phyloP scores from a whole-genome alignment of 2,888 invertebrate species.

The Hyles lineata region DNA sequence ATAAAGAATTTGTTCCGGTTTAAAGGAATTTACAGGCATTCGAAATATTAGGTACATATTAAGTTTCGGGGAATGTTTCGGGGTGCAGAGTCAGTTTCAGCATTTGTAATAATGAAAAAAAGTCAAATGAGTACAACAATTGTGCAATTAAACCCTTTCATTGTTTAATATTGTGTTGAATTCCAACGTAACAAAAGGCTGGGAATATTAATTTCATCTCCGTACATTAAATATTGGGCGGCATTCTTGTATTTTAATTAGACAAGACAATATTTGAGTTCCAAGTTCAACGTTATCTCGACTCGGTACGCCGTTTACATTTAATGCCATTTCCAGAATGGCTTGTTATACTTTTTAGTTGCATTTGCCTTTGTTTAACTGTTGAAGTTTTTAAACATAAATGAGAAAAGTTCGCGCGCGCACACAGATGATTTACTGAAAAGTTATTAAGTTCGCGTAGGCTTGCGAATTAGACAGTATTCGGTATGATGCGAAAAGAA shows the following conservation, averaged over 20 bases:
- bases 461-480: slow-evolving; percentile 28
- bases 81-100: too few relatives aligned
- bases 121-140: background rate
- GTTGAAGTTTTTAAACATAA: slow-evolving; percentile 43
- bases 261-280: slow-evolving; percentile 29
- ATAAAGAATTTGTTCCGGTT: too few relatives aligned
- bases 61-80: too few relatives aligned
- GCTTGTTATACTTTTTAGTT: slow-evolving; percentile 44
- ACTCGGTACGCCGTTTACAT: slow-evolving; percentile 23
- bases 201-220: background rate
- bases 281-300: slow-evolving; percentile 3
- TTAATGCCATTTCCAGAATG: slow-evolving; percentile 16
- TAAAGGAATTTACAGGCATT: too few relatives aligned
- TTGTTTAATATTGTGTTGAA: too few relatives aligned
- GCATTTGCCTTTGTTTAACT: slow-evolving; percentile 39
- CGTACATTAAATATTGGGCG: background rate
- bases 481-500: slow-evolving; percentile 13
- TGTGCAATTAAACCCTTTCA: background rate
- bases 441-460: slow-evolving; percentile 30
- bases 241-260: slow-evolving; percentile 23
- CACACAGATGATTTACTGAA: slow-evolving; percentile 36
- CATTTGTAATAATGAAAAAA: background rate
- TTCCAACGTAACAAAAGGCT: background rate
- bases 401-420: slow-evolving; percentile 52
- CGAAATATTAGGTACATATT: too few relatives aligned